A percentile compares a stretch with the other conserved stretches of the same genome.
These are phyloP conservation scores for Allygus modestus DNA, from an alignment of 2,888 invertebrate genomes.

Conservation along the genomic window DNA sequence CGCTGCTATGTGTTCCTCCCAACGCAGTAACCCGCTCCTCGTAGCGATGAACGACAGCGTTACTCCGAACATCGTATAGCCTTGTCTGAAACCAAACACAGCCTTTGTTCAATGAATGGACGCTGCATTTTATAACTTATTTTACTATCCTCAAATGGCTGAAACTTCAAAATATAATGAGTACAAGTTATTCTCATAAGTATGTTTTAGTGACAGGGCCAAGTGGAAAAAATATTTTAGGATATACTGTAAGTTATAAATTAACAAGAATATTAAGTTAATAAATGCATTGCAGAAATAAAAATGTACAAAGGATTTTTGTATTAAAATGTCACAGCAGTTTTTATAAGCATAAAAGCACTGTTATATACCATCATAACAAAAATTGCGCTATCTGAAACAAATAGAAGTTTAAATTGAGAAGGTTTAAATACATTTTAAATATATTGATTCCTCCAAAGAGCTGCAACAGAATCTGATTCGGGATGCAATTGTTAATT, in stretches of 20 bases:
- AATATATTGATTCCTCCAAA: background rate
- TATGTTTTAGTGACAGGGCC: slow-evolving; percentile 17
- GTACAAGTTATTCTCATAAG: slow-evolving; percentile 28
- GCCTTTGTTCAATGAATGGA: slow-evolving; percentile 58
- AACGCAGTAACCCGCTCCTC: slow-evolving; percentile 91
- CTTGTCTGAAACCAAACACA: slow-evolving; percentile 84
- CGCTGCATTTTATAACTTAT: slow-evolving; percentile 15
- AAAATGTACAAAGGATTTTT: too few relatives aligned
- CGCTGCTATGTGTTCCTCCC: slow-evolving; percentile 83
- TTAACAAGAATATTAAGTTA: too few relatives aligned
- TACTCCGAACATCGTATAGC: slow-evolving; percentile 91
- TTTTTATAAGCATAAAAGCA: too few relatives aligned
- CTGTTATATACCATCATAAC: background rate
- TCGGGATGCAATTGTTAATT: background rate
- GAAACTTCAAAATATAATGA: slow-evolving; percentile 63
- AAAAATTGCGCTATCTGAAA: background rate
- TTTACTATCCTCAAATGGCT: slow-evolving; percentile 6
- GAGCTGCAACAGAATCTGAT: background rate
- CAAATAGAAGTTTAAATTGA: background rate
- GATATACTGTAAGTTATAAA: too few relatives aligned
- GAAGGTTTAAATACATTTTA: background rate
- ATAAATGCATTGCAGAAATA: too few relatives aligned
- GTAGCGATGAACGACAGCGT: slow-evolving; percentile 93
- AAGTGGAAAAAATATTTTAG: too few relatives aligned
- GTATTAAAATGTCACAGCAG: too few relatives aligned